These are phyloP conservation scores for Hanleya hanleyi DNA, from an alignment of 2,888 invertebrate genomes.

Conservation along the genomic window DNA sequence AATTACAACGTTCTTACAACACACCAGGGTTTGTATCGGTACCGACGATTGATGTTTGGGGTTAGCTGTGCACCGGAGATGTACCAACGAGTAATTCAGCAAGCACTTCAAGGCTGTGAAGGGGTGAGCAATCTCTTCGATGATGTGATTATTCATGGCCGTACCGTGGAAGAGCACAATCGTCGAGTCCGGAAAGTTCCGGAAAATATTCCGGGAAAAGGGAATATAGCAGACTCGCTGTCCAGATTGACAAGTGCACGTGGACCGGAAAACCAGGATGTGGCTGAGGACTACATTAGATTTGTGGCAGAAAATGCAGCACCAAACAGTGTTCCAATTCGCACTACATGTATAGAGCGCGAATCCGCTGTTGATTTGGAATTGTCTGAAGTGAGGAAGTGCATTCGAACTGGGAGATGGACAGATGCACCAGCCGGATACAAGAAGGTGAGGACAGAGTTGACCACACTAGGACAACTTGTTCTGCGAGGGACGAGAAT, in stretches of 20 bases:
- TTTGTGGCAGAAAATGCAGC: neutral
- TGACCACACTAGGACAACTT: slow-evolving; percentile 31
- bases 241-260: too few relatives aligned
- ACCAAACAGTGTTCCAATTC: neutral
- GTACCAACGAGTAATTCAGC: slow-evolving; percentile 15
- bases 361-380: neutral
- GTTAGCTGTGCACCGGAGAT: slow-evolving; percentile 33
- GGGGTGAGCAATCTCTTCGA: slow-evolving; percentile 25
- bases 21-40: slow-evolving; percentile 18
- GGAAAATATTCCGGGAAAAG: too few relatives aligned
- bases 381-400: neutral
- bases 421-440: slow-evolving; percentile 15
- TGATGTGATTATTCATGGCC: slow-evolving; percentile 42
- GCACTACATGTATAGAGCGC: neutral
- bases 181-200: too few relatives aligned
- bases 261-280: too few relatives aligned
- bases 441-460: slow-evolving; percentile 26
- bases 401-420: slow-evolving; percentile 4
- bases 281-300: neutral
- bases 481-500: slow-evolving; percentile 39
- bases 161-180: slow-evolving; percentile 33
- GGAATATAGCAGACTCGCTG: too few relatives aligned
- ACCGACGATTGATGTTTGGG: slow-evolving; percentile 19
- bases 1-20: slow-evolving; percentile 23
- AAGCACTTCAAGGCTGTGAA: slow-evolving; percentile 9